Evolutionary conservation across 2,113 vertebrate genomes (phyloP).

Genomic region (Bubo blakistoni): DNA sequence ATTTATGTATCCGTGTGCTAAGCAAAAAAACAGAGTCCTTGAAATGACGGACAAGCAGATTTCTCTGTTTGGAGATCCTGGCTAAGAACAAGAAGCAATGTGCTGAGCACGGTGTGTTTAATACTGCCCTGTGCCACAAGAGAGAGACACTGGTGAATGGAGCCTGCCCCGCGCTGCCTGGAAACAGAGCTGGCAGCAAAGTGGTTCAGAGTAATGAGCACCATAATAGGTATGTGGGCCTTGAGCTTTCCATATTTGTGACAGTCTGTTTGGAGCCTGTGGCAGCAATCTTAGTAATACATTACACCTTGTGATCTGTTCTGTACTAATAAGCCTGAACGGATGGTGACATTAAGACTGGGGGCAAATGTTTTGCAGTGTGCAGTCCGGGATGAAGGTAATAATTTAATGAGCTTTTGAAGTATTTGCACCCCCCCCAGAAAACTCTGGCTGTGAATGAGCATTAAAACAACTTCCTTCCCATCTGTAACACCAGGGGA

Average conservation of each 20-base stretch:
- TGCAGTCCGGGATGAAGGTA: neutral
- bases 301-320: neutral
- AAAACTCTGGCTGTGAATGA: neutral
- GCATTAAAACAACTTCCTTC: neutral
- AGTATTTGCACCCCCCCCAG: conserved; percentile 18
- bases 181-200: conserved; percentile 14
- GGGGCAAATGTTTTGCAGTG: neutral
- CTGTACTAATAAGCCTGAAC: neutral
- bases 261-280: neutral
- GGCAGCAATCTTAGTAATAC: neutral
- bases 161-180: neutral
- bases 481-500: neutral
- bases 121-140: neutral
- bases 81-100: neutral
- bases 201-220: neutral
- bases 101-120: neutral
- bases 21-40: neutral
- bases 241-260: conserved; percentile 25
- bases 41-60: neutral
- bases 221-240: conserved; percentile 16
- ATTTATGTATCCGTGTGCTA: neutral
- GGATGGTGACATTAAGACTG: neutral
- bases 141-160: neutral
- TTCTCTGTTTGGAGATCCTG: neutral
- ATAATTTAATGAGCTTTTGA: conserved; percentile 26